Evolutionary conservation across 2,113 vertebrate genomes (phyloP), one percentile per base, ranked within the genome.

Genomic region (Shinisaurus crocodilurus): DNA sequence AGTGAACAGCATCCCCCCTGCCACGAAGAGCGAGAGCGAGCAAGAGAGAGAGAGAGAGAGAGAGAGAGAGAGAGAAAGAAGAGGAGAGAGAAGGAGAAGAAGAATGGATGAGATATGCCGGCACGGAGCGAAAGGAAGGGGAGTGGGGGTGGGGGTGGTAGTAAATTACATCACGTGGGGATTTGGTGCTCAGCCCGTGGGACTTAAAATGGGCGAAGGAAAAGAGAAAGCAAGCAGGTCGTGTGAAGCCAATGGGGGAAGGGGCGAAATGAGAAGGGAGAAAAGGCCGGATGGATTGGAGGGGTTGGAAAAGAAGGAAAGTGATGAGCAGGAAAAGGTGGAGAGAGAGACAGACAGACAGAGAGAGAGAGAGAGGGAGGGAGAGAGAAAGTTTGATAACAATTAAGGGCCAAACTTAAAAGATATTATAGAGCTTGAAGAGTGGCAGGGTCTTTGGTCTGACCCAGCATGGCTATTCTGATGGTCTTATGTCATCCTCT

Each of bases 1-100:
- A 0, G 99, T 99, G 96, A 99, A 99, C 80, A 99, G 98, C 97
- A 98, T 99, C 83, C 98, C 98, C 87, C 98, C 99, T 99, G 96
- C 34, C 85, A 87, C 74, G 37, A 92, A 70, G 0, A 0, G 6
- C 40, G 37, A 87, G 48, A 43, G 3, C 5, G 72, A 12, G 69
- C 23, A 13, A 27, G 29, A 13, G 25, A 20, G 9, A 43, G 20
- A 29, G 23, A 40, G 13, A 20, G 2, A 54, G 50, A 54, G n/a
- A n/a, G 2, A 40, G 18, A 7, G 74, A 43, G 40, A 16, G 48
- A 57, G 4, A 8, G 75, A 15, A 50, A 23, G 37, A 16, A 40
- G 1, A 25, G 7, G 18, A 10, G 12, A 15, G 6, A 2, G 1
- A n/a, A 40, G 81, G 2, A 54, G 16, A 6, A 69, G 0, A 0